Base-by-base conservation (phyloP, 2,113 vertebrate genomes). In the Ammospiza nelsoni region DNA sequence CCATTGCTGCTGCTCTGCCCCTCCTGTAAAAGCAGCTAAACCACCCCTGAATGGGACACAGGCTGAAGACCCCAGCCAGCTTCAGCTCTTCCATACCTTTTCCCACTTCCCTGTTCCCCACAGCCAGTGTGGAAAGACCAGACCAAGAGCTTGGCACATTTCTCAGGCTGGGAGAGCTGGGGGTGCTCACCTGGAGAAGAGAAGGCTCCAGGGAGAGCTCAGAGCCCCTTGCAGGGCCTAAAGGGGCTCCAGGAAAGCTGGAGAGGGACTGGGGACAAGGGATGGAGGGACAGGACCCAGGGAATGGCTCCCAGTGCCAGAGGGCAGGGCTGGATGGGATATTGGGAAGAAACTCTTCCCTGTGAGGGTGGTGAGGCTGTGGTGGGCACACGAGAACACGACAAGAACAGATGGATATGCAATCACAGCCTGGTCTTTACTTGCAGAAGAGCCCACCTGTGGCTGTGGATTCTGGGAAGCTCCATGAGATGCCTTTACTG, bases 221-320 rank as follows among this genome's bases (percentile, higher is more conserved):
- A 81, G 68, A 81, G 44, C 52, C 0, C 21, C 9, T 52, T 11
- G 0, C 37, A 82, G 37, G 0, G 28, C 16, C 33, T 46, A 3
- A 46, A 75, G 33, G 16, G 24, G 23, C 46, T 75, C 33, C 62
- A 54, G 39, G 16, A 75, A 24, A 68, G 46, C 39, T 61, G 69
- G 3, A 61, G 69, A 82, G 24, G n/a, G 24, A 46, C 54, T 35
- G 0, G 7, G 54, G 39, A 41, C 17, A 41, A 67, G 29, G 48
- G 2, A 1, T 54, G 37, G 46, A 75, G 29, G 13, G n/a, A 31
- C 39, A 55, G 62, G 54, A 62, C 24, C 9, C 3, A 20, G n/a
- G 29, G 62, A 54, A 89, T 68, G 71, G 62, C 14, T 61, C 8
- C 46, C 13, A 39, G 0, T 68, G 24, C 23, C 39, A 54, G 39